phyloP scores from a whole-genome alignment of 1,140 invertebrate species.

The Drosophila suzukii region DNA sequence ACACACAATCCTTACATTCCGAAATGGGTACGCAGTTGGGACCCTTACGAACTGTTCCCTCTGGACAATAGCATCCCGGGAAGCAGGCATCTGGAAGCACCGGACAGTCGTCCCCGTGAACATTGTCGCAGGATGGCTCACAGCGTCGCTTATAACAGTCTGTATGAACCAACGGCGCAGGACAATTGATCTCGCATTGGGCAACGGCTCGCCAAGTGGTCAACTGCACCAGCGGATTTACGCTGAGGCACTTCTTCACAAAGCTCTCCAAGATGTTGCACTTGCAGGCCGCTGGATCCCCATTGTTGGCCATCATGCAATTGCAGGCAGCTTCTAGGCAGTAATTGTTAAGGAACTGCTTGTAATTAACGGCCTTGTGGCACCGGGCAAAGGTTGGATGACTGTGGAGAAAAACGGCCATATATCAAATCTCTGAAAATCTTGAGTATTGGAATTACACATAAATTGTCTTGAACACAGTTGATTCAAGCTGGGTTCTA shows the following conservation, averaged over 20 bases:
- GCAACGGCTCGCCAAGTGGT: conserved; percentile 89
- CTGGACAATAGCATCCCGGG: conserved; percentile 93
- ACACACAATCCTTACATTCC: conserved; percentile 91
- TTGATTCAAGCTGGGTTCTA: no score
- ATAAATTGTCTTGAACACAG: no score
- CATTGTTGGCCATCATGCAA: conserved; percentile 86
- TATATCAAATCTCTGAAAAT: background rate
- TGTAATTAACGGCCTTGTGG: conserved; percentile 86
- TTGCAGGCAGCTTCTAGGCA: conserved; percentile 91
- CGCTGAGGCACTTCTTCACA: conserved; percentile 89
- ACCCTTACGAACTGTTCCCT: conserved; percentile 89
- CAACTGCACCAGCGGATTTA: conserved; percentile 87
- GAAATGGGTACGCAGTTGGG: conserved; percentile 89
- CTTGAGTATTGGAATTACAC: background rate
- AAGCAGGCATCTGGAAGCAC: conserved; percentile 88
- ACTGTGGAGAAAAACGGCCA: conserved; percentile 22
- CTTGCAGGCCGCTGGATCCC: conserved; percentile 86
- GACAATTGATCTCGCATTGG: conserved; percentile 87
- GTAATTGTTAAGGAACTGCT: conserved; percentile 88
- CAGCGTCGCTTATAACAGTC: conserved; percentile 91
- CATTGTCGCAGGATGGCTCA: conserved; percentile 89
- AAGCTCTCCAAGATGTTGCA: conserved; percentile 89
- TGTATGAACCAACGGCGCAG: conserved; percentile 90
- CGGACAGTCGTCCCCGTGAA: conserved; percentile 87
- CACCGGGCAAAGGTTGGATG: conserved; percentile 88